Conservation (phyloP, 2,113 vertebrate genomes). For the Corapipo altera region DNA sequence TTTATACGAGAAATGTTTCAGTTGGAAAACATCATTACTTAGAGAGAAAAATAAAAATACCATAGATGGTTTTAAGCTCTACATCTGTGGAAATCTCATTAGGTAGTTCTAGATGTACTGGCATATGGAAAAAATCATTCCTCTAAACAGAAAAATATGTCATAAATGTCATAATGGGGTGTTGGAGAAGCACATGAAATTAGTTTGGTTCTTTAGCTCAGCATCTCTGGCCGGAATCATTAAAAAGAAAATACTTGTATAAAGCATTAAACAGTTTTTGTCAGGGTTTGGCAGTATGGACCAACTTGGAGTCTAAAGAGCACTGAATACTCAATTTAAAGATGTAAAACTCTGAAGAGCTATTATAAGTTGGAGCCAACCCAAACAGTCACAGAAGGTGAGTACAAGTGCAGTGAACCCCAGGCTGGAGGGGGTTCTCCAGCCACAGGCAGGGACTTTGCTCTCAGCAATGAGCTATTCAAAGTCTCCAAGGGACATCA, state of each 20-base stretch:
- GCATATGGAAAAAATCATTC: constrained; percentile 80
- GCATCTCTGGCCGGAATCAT: constrained; percentile 38
- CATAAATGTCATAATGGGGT: constrained; percentile 71
- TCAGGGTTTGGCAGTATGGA: constrained; percentile 15
- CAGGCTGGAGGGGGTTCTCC: background rate
- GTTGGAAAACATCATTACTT: constrained; percentile 68
- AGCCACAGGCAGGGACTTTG: background rate
- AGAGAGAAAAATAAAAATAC: constrained; percentile 66
- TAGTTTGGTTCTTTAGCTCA: constrained; percentile 71
- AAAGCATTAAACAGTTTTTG: constrained; percentile 48
- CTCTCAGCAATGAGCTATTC: background rate
- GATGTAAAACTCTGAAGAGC: background rate
- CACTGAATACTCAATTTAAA: background rate
- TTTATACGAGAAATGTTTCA: constrained; percentile 67
- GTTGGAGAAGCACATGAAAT: constrained; percentile 74
- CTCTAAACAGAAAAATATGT: constrained; percentile 79
- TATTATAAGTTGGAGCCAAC: background rate
- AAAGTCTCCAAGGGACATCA: background rate
- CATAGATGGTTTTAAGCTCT: constrained; percentile 72
- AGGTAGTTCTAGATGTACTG: constrained; percentile 78
- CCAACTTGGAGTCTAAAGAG: background rate
- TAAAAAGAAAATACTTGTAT: constrained; percentile 66
- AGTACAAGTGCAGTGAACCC: background rate
- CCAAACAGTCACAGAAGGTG: background rate
- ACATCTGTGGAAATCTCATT: constrained; percentile 77